These are phyloP conservation scores for Argyresthia albistria DNA, from an alignment of 2,888 invertebrate species.

Conservation along the genomic window DNA sequence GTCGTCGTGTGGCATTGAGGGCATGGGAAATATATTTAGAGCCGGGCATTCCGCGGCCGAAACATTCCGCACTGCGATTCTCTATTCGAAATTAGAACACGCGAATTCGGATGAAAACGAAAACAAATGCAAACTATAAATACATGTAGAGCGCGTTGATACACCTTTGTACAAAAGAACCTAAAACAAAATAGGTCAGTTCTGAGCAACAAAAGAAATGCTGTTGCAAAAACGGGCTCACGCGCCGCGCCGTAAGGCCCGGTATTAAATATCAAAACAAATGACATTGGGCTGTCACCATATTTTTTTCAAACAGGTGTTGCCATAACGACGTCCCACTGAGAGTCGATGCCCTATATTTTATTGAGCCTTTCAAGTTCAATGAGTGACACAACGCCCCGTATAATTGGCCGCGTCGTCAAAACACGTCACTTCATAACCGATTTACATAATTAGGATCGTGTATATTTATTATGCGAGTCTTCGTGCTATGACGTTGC, in stretches of 20 bases:
- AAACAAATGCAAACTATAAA: no score
- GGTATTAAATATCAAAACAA: conserved; percentile 37
- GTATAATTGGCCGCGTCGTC: conserved; percentile 60
- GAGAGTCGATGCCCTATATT: conserved; percentile 66
- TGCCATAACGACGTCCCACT: conserved; percentile 32
- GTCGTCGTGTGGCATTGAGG: conserved; percentile 50
- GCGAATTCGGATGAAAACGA: no score
- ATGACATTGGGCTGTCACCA: conserved; percentile 35
- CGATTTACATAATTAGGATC: conserved; percentile 64
- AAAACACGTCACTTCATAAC: conserved; percentile 57
- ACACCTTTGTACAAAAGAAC: no score
- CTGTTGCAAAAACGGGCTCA: neutral
- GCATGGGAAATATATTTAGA: conserved; percentile 43
- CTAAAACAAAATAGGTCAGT: no score
- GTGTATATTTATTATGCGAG: conserved; percentile 70
- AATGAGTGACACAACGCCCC: conserved; percentile 56
- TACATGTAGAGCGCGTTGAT: no score
- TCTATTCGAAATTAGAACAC: no score
- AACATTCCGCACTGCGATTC: conserved; percentile 14
- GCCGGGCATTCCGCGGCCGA: conserved; percentile 17
- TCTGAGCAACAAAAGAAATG: neutral
- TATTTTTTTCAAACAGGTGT: conserved; percentile 50
- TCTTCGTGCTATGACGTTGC: conserved; percentile 47
- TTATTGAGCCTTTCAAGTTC: conserved; percentile 60
- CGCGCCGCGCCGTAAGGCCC: no score